A percentile compares a stretch with the other conserved stretches of the same genome.
Conservation (phyloP, 2,113 vertebrate genomes). For the Polyodon spathula region DNA sequence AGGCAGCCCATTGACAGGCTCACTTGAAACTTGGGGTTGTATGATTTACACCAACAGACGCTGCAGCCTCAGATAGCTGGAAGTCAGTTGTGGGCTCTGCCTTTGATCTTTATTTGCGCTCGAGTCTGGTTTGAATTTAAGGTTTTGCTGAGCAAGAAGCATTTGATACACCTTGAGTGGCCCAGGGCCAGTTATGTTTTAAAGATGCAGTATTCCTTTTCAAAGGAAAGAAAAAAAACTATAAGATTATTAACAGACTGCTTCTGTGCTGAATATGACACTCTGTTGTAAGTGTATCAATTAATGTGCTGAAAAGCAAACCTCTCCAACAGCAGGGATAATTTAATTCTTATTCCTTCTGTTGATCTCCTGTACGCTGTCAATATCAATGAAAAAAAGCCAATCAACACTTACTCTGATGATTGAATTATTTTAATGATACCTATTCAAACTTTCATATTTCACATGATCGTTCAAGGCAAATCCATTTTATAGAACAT, state of each 20-base stretch:
- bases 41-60: constrained; percentile 60
- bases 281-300: not conserved
- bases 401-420: no score
- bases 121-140: constrained; percentile 65
- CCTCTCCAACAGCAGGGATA: not conserved
- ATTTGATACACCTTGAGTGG: constrained; percentile 57
- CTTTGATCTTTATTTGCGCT: constrained; percentile 64
- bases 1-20: constrained; percentile 14
- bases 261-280: constrained; percentile 18
- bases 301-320: not conserved
- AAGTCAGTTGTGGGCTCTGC: constrained; percentile 36
- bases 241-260: constrained; percentile 24
- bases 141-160: constrained; percentile 51
- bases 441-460: no score
- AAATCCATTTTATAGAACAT: no score
- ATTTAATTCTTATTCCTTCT: not conserved
- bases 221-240: constrained; percentile 33
- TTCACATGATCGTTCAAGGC: no score
- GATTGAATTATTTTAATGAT: no score
- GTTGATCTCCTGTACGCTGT: not conserved
- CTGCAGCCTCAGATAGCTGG: constrained; percentile 54
- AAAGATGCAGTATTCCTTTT: constrained; percentile 48
- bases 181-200: constrained; percentile 34
- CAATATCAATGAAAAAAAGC: no score
- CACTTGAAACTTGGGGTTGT: constrained; percentile 31